Evolutionary conservation across 1,140 invertebrate genomes (phyloP).

Genomic region (Orius laevigatus): DNA sequence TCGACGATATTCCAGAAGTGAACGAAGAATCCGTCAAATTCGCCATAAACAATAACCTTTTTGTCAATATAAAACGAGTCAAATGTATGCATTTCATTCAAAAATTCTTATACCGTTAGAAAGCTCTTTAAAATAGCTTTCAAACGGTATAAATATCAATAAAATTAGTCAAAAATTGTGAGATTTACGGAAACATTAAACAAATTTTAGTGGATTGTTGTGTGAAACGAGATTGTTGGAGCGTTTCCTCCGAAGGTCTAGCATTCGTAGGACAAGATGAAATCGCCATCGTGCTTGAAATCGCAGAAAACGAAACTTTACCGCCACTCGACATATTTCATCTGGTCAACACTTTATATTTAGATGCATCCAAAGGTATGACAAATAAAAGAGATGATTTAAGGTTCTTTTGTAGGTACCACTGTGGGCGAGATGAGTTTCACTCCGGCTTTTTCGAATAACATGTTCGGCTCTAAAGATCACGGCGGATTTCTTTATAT

Average conservation of each 20-base stretch:
- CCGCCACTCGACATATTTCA: slow-evolving; percentile 64
- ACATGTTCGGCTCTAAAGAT: slow-evolving; percentile 61
- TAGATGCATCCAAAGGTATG: slow-evolving; percentile 58
- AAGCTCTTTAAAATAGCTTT: too few relatives aligned
- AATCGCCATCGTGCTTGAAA: slow-evolving; percentile 62
- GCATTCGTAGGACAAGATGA: slow-evolving; percentile 75
- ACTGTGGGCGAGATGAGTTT: slow-evolving; percentile 56
- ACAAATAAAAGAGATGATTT: not conserved
- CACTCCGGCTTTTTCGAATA: slow-evolving; percentile 39
- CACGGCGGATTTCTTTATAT: slow-evolving; percentile 75
- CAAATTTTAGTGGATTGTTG: slow-evolving; percentile 58
- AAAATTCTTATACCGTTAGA: too few relatives aligned
- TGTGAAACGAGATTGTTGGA: slow-evolving; percentile 62
- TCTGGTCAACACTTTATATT: slow-evolving; percentile 57
- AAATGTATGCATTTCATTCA: slow-evolving; percentile 27
- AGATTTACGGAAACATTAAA: not conserved
- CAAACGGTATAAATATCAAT: too few relatives aligned
- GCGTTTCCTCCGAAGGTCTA: slow-evolving; percentile 62
- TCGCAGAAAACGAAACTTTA: slow-evolving; percentile 43
- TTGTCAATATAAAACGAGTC: slow-evolving; percentile 58
- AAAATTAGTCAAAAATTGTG: too few relatives aligned
- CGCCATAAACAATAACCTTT: slow-evolving; percentile 63
- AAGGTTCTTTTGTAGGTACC: slow-evolving; percentile 34
- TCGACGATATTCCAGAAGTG: slow-evolving; percentile 6
- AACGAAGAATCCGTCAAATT: slow-evolving; percentile 45